A percentile compares a stretch with the other conserved stretches of the same genome.
Evolutionary conservation across 1,140 invertebrate genomes (phyloP).

Genomic region (Heliothis subflexa): DNA sequence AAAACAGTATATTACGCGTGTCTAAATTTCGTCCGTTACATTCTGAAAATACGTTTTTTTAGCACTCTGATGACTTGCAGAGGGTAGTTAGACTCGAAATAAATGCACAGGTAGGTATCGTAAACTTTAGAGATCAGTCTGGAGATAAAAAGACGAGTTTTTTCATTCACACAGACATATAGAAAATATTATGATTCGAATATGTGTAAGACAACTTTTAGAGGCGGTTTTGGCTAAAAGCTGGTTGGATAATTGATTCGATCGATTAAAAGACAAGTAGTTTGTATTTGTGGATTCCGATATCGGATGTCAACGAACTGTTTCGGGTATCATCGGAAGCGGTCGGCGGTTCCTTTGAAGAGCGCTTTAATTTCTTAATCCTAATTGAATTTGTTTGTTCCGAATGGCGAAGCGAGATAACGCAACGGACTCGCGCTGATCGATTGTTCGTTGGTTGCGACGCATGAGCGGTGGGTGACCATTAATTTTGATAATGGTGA

Average conservation of each 20-base stretch:
- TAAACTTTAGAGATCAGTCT: conserved; percentile 22
- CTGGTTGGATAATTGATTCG: conserved; percentile 54
- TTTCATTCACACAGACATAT: conserved; percentile 37
- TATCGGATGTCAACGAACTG: conserved; percentile 68
- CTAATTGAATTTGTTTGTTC: conserved; percentile 85
- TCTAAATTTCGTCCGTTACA: conserved; percentile 48
- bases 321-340: conserved; percentile 67
- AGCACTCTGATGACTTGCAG: conserved; percentile 40
- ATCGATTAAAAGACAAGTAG: conserved; percentile 55
- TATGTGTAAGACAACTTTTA: conserved; percentile 25
- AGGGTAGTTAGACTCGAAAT: conserved; percentile 40
- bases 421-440: conserved; percentile 58
- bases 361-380: conserved; percentile 80
- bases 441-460: conserved; percentile 63
- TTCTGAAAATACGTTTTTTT: conserved; percentile 43
- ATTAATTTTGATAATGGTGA: neutral
- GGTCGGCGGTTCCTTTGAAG: conserved; percentile 73
- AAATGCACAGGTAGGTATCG: conserved; percentile 23
- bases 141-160: conserved; percentile 26
- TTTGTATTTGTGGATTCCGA: conserved; percentile 65
- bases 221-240: conserved; percentile 20
- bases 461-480: conserved; percentile 18
- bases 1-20: conserved; percentile 53
- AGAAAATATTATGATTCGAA: conserved; percentile 18
- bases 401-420: conserved; percentile 65